These are phyloP conservation scores for Diadromus collaris DNA, from an alignment of 2,888 invertebrate genomes.

Conservation along the genomic window DNA sequence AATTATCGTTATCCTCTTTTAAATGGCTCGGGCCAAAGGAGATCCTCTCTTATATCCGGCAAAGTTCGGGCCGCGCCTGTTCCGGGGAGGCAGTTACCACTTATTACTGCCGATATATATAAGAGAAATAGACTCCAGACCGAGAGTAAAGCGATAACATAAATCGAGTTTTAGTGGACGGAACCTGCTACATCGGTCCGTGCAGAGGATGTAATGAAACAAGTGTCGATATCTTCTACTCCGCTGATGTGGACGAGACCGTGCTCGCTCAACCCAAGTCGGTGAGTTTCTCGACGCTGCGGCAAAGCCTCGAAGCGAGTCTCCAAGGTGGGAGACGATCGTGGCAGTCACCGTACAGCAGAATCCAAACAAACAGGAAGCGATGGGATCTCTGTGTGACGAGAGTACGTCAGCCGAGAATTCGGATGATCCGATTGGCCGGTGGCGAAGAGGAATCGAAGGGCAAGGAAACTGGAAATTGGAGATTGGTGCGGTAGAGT, in stretches of 20 bases:
- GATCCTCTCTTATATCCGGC: constrained; percentile 26
- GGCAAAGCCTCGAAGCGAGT: not conserved
- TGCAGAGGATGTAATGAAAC: constrained; percentile 33
- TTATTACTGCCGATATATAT: constrained; percentile 51
- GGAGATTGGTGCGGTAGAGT: constrained; percentile 44
- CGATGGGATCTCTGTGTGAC: constrained; percentile 37
- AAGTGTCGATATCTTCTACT: constrained; percentile 50
- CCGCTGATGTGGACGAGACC: constrained; percentile 45
- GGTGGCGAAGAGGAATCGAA: constrained; percentile 30
- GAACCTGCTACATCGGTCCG: constrained; percentile 8
- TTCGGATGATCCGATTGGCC: constrained; percentile 19
- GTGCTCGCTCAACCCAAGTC: constrained; percentile 28
- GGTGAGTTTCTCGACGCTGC: constrained; percentile 18
- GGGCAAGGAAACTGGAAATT: constrained; percentile 25
- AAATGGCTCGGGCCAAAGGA: constrained; percentile 31
- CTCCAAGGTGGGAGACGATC: constrained; percentile 1
- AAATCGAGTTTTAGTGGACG: constrained; percentile 45
- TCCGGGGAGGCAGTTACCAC: constrained; percentile 42
- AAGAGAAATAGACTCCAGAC: constrained; percentile 16
- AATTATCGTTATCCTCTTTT: constrained; percentile 52
- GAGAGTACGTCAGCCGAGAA: constrained; percentile 31
- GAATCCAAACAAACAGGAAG: constrained; percentile 40
- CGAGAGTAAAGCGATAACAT: constrained; percentile 43
- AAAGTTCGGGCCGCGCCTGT: constrained; percentile 30
- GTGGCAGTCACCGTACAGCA: constrained; percentile 13